phyloP scores from a whole-genome alignment of 2,797 vertebrate genomes.

The Podarcis siculus region DNA sequence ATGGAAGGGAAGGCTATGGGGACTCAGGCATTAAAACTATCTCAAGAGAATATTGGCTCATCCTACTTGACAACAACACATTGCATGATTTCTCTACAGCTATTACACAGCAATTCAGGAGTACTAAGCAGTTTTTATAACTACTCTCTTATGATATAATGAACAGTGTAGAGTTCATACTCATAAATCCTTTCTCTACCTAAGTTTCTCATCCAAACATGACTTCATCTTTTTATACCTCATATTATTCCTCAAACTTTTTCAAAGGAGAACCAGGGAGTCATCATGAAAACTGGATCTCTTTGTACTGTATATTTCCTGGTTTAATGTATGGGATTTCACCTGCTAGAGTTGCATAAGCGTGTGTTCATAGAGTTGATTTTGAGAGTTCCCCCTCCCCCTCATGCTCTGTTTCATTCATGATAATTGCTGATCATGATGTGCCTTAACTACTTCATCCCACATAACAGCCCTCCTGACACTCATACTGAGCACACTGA shows the following conservation, averaged over 20 bases:
- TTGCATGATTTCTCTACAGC: conserved; percentile 50
- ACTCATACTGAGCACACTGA: neutral
- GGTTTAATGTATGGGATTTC: neutral
- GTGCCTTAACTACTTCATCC: neutral
- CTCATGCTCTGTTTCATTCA: neutral
- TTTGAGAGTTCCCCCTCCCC: neutral
- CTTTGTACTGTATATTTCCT: neutral
- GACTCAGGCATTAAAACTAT: conserved; percentile 26
- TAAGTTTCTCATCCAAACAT: neutral
- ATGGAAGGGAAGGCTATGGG: neutral
- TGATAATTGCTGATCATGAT: neutral
- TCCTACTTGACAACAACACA: conserved; percentile 29
- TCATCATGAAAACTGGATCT: neutral
- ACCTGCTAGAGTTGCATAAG: neutral
- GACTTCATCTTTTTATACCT: neutral
- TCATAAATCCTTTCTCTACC: neutral
- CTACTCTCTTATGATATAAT: conserved; percentile 37
- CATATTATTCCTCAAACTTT: neutral
- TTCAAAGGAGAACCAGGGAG: neutral
- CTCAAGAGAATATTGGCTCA: conserved; percentile 36
- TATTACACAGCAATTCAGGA: conserved; percentile 12
- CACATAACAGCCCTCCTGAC: conserved; percentile 7
- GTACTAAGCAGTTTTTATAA: conserved; percentile 47
- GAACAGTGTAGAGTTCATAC: neutral
- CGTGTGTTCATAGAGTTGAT: neutral